Evolutionary conservation across 2,888 invertebrate species (phyloP), one percentile per base, ranked within the genome.

Genomic region (Watsonalla cultraria): DNA sequence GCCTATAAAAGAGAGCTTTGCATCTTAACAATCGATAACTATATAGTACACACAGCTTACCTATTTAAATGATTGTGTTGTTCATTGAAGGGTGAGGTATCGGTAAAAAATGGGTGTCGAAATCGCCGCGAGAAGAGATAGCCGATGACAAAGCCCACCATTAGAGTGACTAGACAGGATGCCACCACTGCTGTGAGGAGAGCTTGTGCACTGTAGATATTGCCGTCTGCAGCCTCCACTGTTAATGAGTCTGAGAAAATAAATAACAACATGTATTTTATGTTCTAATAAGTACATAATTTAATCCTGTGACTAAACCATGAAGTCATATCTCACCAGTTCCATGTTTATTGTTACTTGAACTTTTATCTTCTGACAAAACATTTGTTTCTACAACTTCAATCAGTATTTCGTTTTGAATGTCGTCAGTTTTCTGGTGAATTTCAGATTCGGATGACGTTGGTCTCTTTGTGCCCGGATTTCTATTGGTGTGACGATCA

Each of bases 91-190:
- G 95, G 94, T 68, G 94, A 93, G 76, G 94, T 94, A 71, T 94
- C 93, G 76, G 94, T 94, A 72, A 93, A 93, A 73, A 94, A 93
- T 62, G 94, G 94, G 70, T 94, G 94, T 52, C 93, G 91, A 92
- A 95, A 94, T 87, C 95, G 92, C 76, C 95, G 92, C 35, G 96
- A 96, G 81, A 96, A 96, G 72, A 95, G 93, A 80, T 95, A 97
- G 46, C 97, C 97, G 60, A 95, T 94, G 61, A 96, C 93, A 81
- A 97, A 97, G 55, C 97, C 97, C 58, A 96, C 92, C 78, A 96
- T 93, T 59, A 96, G 91, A 11, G 96, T 96, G 52, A 95, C 94
- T 56, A 97, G 92, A 73, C 96, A 95, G 50, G 96, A 95, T 9
- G 95, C 94, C 52, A 95, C 94, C 37, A 96, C 94, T 7, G 96